Base-by-base conservation (phyloP, 2,888 invertebrate genomes). In the Tipula confusa region DNA sequence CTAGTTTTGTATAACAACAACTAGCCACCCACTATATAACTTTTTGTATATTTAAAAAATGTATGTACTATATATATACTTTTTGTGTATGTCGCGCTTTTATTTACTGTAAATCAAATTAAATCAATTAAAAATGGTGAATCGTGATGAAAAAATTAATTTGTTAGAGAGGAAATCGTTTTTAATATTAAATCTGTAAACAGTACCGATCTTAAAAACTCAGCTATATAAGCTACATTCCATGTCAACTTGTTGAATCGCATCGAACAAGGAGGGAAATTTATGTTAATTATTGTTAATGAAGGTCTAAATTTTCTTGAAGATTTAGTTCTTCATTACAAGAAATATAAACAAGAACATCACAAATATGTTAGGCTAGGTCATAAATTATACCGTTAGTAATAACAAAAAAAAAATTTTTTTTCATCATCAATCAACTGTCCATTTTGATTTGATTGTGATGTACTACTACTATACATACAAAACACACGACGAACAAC, bases 111-210 rank as follows among this genome's bases (percentile, higher is more conserved):
- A 64, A 64, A 24, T 64, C 64, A 64, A 24, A 24, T 18, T 64
- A 64, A 64, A 64, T 64, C 64, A 64, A 64, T 64, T 64, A 64
- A 64, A 64, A 64, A 64, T 64, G 64, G 64, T 64, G 64, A 64
- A 24, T 64, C 24, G 24, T 64, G 24, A 64, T 64, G 64, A 24
- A 64, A 64, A 64, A 64, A 64, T 3, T 9, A 7, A 24, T 24
- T 64, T 24, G 24, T 64, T 64, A n/a, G 9, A 64, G 64, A 64
- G 64, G 64, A 64, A 64, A 64, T 64, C 24, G 24, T 24, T 24
- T 64, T 64, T 36, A 9, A 64, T 64, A 64, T 24, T 64, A 7
- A 64, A 64, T 64, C 24, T 64, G 9, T n/a, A n/a, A 24, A 18
- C 64, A 64, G 24, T 64, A 64, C 24, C 24, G 64, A 9, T 43